Evolutionary conservation across 2,113 vertebrate species (phyloP).

Genomic region (Dasyurus viverrinus): DNA sequence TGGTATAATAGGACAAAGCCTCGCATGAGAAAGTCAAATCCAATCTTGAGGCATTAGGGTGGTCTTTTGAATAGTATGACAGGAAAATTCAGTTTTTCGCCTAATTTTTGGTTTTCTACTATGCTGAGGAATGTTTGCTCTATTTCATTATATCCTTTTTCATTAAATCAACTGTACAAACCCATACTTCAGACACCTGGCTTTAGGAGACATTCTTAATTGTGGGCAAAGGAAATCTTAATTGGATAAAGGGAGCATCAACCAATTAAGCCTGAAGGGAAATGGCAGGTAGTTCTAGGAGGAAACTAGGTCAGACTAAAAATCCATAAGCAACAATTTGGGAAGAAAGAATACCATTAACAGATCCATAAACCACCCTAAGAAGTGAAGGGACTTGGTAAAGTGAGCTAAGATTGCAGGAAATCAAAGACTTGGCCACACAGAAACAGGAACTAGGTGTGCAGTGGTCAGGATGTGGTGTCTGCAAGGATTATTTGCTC

Average conservation of each 20-base stretch:
- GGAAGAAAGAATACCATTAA: neutral
- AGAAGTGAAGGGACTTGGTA: neutral
- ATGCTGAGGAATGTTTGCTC: neutral
- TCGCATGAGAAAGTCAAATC: constrained; percentile 40
- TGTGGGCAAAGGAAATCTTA: neutral
- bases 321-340: neutral
- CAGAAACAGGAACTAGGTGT: neutral
- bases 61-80: neutral
- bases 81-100: neutral
- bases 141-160: neutral
- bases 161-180: neutral
- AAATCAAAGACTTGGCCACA: neutral
- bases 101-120: neutral
- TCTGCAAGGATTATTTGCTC: neutral
- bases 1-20: constrained; percentile 54
- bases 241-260: neutral
- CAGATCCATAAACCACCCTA: neutral
- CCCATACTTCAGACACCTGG: neutral
- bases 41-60: constrained; percentile 1
- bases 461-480: neutral
- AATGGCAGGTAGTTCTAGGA: neutral
- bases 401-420: neutral
- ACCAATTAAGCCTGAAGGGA: neutral
- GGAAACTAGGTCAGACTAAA: neutral
- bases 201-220: neutral